Percentiles rank a stretch among this genome's conserved stretches.
Conservation (phyloP, 37 sponge, comb jelly and placozoan species). For the Corticium candelabrum region DNA sequence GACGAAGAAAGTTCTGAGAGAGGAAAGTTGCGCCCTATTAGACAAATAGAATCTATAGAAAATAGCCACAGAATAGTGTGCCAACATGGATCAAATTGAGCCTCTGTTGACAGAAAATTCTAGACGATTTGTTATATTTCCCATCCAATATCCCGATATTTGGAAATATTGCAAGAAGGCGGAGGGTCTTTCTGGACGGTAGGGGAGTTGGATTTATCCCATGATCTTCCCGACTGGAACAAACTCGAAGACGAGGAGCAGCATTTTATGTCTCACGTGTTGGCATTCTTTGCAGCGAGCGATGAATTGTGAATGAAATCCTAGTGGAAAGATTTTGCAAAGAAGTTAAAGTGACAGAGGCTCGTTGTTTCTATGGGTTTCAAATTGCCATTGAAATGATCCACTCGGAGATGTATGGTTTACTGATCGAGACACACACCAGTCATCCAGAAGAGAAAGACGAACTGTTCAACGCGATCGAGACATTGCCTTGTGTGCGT, state of each 20-base stretch:
- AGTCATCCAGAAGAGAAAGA: conserved; percentile 71
- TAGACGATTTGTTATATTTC: conserved; percentile 85
- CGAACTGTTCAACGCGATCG: conserved; percentile 92
- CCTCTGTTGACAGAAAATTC: conserved; percentile 92
- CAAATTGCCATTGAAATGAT: conserved; percentile 97
- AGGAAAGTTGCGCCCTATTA: no score
- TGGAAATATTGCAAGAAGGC: conserved; percentile 99
- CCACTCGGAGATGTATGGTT: conserved; percentile 99
- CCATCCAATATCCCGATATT: conserved; percentile 87
- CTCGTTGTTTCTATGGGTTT: conserved; percentile 98
- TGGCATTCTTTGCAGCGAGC: conserved; percentile 99
- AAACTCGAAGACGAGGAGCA: conserved; percentile 78
- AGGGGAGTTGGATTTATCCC: conserved; percentile 94
- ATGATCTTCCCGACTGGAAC: conserved; percentile 87
- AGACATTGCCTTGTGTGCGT: conserved; percentile 97
- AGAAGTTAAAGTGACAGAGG: conserved; percentile 96
- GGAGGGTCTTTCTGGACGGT: conserved; percentile 97
- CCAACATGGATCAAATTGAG: conserved; percentile 60
- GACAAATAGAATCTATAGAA: no score
- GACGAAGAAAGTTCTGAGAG: no score
- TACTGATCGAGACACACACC: conserved; percentile 94
- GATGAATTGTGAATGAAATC: conserved; percentile 99
- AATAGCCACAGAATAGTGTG: conserved; percentile 8
- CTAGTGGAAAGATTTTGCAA: conserved; percentile 94
- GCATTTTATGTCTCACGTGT: conserved; percentile 92